Base-by-base conservation (phyloP, 1,140 invertebrate species). In the Drosophila repletoides region DNA sequence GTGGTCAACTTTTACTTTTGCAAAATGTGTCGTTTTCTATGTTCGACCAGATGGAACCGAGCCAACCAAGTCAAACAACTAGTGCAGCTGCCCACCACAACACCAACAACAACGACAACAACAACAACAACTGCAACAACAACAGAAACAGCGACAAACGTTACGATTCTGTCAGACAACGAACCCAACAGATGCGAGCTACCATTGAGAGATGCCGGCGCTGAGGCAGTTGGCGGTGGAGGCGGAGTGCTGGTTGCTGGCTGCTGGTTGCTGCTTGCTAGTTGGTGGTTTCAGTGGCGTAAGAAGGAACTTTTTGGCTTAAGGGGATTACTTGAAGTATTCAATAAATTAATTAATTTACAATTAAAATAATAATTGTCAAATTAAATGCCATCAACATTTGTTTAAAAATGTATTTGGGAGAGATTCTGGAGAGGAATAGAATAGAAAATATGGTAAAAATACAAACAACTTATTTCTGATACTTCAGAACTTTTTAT, bases 1-100 rank as follows among this genome's bases (percentile, higher is more conserved):
- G 40, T 68, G 41, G 49, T 68, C 38, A 68, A 68, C 65, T 68
- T 68, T 68, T 68, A 68, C 65, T 68, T 68, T 68, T 53, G 58
- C 65, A 68, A 72, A 68, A 56, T 77, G 60, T 67, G 74, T 72
- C 58, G 70, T 79, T 84, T 84, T 77, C 74, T 64, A 79, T 84
- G 79, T 75, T 86, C 63, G 79, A 55, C 79, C 79, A 84, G 66
- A 65, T 84, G 80, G 79, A 84, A 84, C 80, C 59, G 52, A 53
- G 36, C 58, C 64, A 65, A 63, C 38, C 36, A 28, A 58, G 34
- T 34, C 53, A 53, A 63, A 52, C 65, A 68, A 61, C 34, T 58
- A 45, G 22, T 83, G 72, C 77, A 83, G 77, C 77, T 83, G 73
- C 60, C 79, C 51, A 55, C 53, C 69, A 61, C 48, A 29, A 3